Evolutionary conservation across 2,113 vertebrate species (phyloP).

Genomic region (Cynoglossus semilaevis): DNA sequence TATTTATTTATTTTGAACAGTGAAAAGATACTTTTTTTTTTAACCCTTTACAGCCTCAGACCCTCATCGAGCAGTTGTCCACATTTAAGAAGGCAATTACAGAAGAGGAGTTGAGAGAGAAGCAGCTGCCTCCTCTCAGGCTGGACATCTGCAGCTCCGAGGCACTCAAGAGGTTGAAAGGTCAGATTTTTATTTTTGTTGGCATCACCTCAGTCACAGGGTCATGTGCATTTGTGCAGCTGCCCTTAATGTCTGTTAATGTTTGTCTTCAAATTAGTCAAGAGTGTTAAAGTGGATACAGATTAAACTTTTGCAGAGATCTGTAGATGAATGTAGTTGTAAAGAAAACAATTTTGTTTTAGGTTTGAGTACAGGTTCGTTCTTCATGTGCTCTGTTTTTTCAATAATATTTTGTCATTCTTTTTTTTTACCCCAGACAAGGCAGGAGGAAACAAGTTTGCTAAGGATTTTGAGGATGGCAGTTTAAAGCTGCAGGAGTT

Average conservation of each 20-base stretch:
- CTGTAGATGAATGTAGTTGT: no score
- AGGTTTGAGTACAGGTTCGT: no score
- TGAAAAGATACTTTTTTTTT: neutral
- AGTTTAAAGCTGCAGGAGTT: constrained; percentile 93
- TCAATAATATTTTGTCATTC: neutral
- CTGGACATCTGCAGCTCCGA: constrained; percentile 94
- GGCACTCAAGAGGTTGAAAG: constrained; percentile 94
- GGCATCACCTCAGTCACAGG: constrained; percentile 1
- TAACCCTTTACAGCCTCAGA: constrained; percentile 78
- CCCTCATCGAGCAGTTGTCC: constrained; percentile 86
- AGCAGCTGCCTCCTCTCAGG: constrained; percentile 88
- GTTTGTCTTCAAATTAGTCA: no score
- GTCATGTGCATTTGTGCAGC: neutral
- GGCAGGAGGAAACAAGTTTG: constrained; percentile 94
- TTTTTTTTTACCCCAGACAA: constrained; percentile 79
- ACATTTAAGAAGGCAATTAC: constrained; percentile 82
- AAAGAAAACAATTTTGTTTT: no score
- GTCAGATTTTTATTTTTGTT: constrained; percentile 67
- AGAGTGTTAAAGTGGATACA: no score
- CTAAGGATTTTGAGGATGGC: constrained; percentile 95
- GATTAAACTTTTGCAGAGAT: no score
- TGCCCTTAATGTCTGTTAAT: no score
- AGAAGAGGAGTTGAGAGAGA: constrained; percentile 91
- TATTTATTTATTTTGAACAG: neutral
- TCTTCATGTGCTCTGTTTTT: neutral